Conservation (phyloP, 1,140 invertebrate genomes). For the Vollenhovia emeryi region DNA sequence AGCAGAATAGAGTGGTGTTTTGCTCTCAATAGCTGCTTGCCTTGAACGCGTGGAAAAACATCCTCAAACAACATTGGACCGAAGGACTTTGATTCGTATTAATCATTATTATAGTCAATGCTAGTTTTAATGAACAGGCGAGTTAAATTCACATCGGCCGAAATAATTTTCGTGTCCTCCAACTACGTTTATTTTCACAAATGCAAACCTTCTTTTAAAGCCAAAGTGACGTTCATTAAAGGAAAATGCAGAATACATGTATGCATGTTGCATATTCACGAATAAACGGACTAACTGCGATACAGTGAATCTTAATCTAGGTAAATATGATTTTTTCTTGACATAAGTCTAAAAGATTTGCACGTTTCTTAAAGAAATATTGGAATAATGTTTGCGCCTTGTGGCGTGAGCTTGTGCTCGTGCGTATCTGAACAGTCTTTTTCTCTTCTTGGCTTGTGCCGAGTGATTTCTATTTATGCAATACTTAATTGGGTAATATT, state of each 20-base stretch:
- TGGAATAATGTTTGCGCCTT: too few relatives aligned
- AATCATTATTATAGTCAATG: not conserved
- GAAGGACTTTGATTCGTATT: not conserved
- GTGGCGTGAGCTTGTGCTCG: too few relatives aligned
- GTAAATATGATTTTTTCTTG: not conserved
- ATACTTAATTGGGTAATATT: too few relatives aligned
- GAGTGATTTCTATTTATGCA: too few relatives aligned
- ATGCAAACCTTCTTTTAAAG: not conserved
- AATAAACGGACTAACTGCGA: not conserved
- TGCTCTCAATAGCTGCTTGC: constrained; percentile 73
- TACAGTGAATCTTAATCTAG: not conserved
- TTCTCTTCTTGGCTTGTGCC: too few relatives aligned
- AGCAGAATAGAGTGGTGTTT: not conserved
- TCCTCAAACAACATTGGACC: constrained; percentile 74
- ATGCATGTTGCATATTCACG: not conserved
- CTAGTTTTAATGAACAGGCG: not conserved
- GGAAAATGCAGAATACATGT: not conserved
- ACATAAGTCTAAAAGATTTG: not conserved
- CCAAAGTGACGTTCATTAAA: not conserved
- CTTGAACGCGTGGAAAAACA: constrained; percentile 82
- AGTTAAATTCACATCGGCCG: not conserved
- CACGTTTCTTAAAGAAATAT: not conserved
- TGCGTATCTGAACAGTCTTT: too few relatives aligned
- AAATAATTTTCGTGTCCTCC: not conserved
- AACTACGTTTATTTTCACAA: not conserved